phyloP scores from a whole-genome alignment of 2,888 invertebrate genomes.

The Dasypogon diadema region DNA sequence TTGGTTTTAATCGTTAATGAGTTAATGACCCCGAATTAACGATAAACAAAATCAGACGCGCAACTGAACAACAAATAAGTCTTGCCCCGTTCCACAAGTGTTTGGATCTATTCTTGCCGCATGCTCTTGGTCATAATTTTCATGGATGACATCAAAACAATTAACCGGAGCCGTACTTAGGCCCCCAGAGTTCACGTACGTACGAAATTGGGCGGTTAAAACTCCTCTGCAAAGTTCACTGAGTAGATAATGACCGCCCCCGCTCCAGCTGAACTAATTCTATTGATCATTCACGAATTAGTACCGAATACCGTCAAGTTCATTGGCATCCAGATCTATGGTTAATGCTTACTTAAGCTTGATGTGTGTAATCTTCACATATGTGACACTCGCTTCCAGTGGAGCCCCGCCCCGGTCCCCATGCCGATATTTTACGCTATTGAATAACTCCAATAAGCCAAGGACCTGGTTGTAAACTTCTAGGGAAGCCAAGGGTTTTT shows the following conservation, averaged over 20 bases:
- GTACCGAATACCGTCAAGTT: constrained; percentile 13
- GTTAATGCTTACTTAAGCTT: too few relatives aligned
- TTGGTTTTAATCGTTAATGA: constrained; percentile 42
- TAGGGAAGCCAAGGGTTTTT: too few relatives aligned
- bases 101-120: too few relatives aligned
- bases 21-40: constrained; percentile 44
- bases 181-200: too few relatives aligned
- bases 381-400: too few relatives aligned
- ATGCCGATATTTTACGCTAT: too few relatives aligned
- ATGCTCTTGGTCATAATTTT: too few relatives aligned
- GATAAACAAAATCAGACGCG: constrained; percentile 44
- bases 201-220: constrained; percentile 1
- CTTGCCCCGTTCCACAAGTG: background rate
- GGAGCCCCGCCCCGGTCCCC: too few relatives aligned
- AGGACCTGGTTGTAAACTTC: too few relatives aligned
- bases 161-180: background rate
- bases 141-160: constrained; percentile 10
- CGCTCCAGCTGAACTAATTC: constrained; percentile 25
- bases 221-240: constrained; percentile 1
- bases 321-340: constrained; percentile 5
- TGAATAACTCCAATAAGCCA: too few relatives aligned
- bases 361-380: too few relatives aligned
- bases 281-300: constrained; percentile 24
- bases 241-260: background rate
- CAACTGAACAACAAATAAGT: constrained; percentile 33